Conservation (phyloP, 1,140 invertebrate genomes). For the Heliconius eleuchia region DNA sequence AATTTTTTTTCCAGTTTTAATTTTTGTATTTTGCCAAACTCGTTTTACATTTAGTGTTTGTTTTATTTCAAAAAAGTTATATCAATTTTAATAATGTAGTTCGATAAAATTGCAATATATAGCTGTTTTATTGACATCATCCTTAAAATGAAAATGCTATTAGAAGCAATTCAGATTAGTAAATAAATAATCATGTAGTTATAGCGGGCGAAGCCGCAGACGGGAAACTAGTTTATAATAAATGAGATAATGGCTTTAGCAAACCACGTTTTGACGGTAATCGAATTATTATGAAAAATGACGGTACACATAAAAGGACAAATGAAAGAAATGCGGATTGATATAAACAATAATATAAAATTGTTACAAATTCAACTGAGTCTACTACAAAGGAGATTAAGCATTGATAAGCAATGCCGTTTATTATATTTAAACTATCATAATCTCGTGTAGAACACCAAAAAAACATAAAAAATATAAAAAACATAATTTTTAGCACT, state of each 20-base stretch:
- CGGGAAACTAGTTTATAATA: neutral
- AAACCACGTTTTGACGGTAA: neutral
- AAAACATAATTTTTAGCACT: neutral
- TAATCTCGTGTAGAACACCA: neutral
- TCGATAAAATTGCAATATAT: no score
- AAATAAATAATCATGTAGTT: no score
- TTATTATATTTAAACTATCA: neutral
- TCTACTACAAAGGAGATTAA: neutral
- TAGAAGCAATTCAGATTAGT: no score
- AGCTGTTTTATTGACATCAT: no score
- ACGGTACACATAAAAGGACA: neutral
- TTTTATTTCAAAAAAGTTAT: no score
- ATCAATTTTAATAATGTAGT: no score
- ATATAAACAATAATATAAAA: neutral
- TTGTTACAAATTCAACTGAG: neutral
- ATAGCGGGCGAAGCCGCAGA: no score
- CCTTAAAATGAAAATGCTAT: no score
- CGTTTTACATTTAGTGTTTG: no score
- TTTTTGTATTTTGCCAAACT: no score
- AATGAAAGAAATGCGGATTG: neutral
- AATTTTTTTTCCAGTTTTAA: no score
- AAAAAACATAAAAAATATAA: neutral
- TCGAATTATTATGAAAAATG: neutral
- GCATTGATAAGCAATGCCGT: neutral
- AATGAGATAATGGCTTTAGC: neutral